Percentiles rank a stretch among this genome's conserved stretches.
phyloP scores from a whole-genome alignment of 1,140 invertebrate genomes.

The Hormaphis cornu region DNA sequence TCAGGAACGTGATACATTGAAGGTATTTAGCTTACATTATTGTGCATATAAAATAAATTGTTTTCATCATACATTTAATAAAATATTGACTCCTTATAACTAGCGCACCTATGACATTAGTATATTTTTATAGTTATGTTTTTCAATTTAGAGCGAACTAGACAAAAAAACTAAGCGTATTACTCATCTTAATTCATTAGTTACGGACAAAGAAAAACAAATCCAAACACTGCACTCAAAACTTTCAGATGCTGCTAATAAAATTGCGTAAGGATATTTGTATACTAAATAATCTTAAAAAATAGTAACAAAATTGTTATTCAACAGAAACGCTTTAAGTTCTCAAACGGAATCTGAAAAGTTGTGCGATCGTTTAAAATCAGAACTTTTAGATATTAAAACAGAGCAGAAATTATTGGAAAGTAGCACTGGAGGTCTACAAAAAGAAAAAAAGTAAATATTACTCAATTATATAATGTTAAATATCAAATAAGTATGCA shows the following conservation, averaged over 20 bases:
- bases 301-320: not conserved
- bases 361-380: conserved; percentile 12
- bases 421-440: not conserved
- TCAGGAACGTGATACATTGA: conserved; percentile 7
- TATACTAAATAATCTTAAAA: not conserved
- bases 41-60: too few relatives aligned
- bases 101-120: too few relatives aligned
- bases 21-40: too few relatives aligned
- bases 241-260: conserved; percentile 11
- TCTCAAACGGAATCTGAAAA: conserved; percentile 17
- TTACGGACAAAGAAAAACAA: conserved; percentile 13
- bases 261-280: conserved; percentile 8
- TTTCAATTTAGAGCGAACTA: not conserved
- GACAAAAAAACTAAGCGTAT: conserved; percentile 19
- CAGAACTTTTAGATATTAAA: conserved; percentile 14
- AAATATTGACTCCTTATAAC: too few relatives aligned
- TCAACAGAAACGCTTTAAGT: conserved; percentile 10
- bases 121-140: not conserved
- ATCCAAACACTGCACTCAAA: conserved; percentile 1
- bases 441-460: conserved; percentile 25
- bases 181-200: not conserved
- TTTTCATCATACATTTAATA: too few relatives aligned
- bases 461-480: too few relatives aligned
- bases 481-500: too few relatives aligned
- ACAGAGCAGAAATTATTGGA: conserved; percentile 2